Percentiles rank a stretch among this genome's conserved stretches.
Conservation (phyloP, 1,140 invertebrate species). For the Littorina saxatilis region DNA sequence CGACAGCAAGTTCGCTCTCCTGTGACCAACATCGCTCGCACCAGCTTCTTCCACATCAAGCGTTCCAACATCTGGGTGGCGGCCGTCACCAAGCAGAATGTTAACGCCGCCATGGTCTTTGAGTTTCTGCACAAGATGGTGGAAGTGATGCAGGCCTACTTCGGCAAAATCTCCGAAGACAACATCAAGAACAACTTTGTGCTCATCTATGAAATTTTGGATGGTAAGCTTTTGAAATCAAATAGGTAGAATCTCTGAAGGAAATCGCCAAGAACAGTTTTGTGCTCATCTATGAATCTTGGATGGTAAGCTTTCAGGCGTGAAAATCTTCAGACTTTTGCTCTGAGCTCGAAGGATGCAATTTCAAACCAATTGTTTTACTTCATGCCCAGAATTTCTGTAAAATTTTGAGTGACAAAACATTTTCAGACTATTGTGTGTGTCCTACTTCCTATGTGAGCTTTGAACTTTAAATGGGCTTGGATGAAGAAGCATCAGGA, state of each 20-base stretch:
- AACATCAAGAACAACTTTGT: slow-evolving; percentile 99
- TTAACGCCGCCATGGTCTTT: slow-evolving; percentile 99
- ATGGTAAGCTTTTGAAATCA: slow-evolving; percentile 88
- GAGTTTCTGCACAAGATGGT: slow-evolving; percentile 99
- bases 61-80: slow-evolving; percentile 98
- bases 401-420: too few species aligned
- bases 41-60: slow-evolving; percentile 99
- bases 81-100: slow-evolving; percentile 99
- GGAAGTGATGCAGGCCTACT: slow-evolving; percentile 99
- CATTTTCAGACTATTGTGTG: too few species aligned
- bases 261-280: slow-evolving; percentile 99
- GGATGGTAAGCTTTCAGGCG: slow-evolving; percentile 89
- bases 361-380: too few species aligned
- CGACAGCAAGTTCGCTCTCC: slow-evolving; percentile 98
- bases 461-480: too few species aligned
- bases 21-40: slow-evolving; percentile 99
- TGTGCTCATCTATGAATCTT: slow-evolving; percentile 99
- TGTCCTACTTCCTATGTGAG: too few species aligned
- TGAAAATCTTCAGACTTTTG: background rate
- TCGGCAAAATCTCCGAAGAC: slow-evolving; percentile 99
- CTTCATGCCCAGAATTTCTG: too few species aligned
- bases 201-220: slow-evolving; percentile 98
- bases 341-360: background rate
- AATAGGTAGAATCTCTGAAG: slow-evolving; percentile 99
- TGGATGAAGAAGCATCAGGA: too few species aligned